These are phyloP conservation scores for Choreutis nemorana DNA, from an alignment of 2,888 invertebrate genomes.

Conservation along the genomic window DNA sequence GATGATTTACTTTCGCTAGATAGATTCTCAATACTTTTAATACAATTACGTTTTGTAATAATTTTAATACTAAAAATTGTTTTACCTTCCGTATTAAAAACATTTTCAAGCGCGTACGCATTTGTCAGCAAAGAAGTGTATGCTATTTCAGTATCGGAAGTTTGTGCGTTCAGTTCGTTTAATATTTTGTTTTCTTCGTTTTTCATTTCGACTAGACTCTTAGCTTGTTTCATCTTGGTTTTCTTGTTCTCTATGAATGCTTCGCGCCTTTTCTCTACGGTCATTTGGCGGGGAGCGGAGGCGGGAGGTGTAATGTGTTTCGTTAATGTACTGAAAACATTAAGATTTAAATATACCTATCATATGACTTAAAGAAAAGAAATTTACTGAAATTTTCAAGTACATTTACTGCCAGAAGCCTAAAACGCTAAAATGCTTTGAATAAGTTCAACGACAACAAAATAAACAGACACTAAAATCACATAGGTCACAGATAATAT, in stretches of 20 bases:
- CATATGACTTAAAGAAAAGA: too few species aligned
- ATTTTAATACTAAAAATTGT: conserved; percentile 14
- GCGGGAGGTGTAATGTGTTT: conserved; percentile 74
- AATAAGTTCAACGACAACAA: too few species aligned
- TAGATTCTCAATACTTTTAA: too few species aligned
- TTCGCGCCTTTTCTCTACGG: conserved; percentile 39
- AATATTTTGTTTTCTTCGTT: conserved; percentile 39
- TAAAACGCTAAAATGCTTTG: too few species aligned
- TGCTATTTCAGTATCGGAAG: conserved; percentile 51
- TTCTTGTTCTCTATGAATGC: conserved; percentile 49
- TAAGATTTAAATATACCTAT: too few species aligned
- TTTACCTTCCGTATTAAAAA: conserved; percentile 46
- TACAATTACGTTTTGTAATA: too few species aligned
- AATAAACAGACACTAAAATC: too few species aligned
- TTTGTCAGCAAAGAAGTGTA: conserved; percentile 49
- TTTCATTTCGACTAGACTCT: conserved; percentile 40
- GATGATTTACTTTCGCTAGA: too few species aligned
- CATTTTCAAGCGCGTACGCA: conserved; percentile 41
- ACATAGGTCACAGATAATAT: too few species aligned
- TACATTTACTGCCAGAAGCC: too few species aligned
- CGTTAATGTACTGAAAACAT: conserved; percentile 68
- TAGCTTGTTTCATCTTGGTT: conserved; percentile 42
- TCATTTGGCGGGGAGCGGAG: conserved; percentile 33
- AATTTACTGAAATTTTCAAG: too few species aligned
- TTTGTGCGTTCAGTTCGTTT: conserved; percentile 33